Evolutionary conservation across 1,140 invertebrate species (phyloP), one percentile per base, ranked within the genome.

Genomic region (Drosophila serrata): DNA sequence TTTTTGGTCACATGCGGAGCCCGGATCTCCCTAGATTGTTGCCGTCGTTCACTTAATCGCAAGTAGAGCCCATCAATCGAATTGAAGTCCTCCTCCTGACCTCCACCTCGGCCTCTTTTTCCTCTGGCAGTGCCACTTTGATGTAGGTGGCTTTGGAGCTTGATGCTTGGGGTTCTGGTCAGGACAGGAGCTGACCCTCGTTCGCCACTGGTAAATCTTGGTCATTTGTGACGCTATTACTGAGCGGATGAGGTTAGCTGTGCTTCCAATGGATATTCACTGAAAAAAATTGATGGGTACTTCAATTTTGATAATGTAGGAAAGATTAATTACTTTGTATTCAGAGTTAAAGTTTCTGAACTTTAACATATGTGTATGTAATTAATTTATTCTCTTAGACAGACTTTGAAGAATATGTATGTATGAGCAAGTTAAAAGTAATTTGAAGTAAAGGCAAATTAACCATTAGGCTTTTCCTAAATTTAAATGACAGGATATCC

Each of bases 191-290:
- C 40, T 40, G 74, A 67, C 74, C 62, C 73, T 69, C 56, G 74
- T 76, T 55, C 27, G 29, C 39, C 43, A n/a, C 53, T 56, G 57
- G 67, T 90, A 85, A 88, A 90, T 90, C 85, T 81, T 79, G 56
- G 78, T 75, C 81, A 84, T 90, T 90, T 90, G 85, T 79, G 85
- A 75, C 69, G 85, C 77, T 75, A 88, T 88, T 88, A 88, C 61
- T 37, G 73, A 29, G 49, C 29, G 49, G 53, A 59, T 42, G 56
- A 53, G 45, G 43, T 78, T n/a, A 59, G 39, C 17, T 42, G 39
- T 29, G 62, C 48, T 31, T 9, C n/a, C 29, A 9, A 29, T 6
- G 31, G 31, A 35, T 2, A 55, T n/a, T n/a, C 33, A 55, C 51
- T 55, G 19, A 22, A 22, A 37, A 0, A 55, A 55, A 24, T 15